Evolutionary conservation across 2,888 invertebrate genomes (phyloP), one percentile per base, ranked within the genome.

Genomic region (Carabus problematicus): DNA sequence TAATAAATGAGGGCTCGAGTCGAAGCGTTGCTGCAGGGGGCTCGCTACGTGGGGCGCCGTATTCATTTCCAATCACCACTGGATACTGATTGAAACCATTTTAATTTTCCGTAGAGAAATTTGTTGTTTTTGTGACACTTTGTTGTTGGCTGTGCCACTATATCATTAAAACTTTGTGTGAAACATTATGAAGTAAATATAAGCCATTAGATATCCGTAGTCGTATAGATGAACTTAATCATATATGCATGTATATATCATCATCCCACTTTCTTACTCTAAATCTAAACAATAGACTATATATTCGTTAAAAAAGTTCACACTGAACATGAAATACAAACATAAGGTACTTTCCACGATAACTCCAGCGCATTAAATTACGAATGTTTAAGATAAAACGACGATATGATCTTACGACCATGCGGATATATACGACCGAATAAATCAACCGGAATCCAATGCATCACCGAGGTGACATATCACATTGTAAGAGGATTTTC

Each of bases 41-140:
- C 78, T 75, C 75, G 74, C 77, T 78, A 78, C 73, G 72, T 78
- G 75, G 79, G 80, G 76, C 79, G 79, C 79, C 79, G 79, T 79
- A 80, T 80, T 81, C 80, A 80, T 81, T 81, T 81, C 80, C 80
- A 81, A 80, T 81, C 81, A 81, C 81, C 80, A 80, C 80, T 80
- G 80, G 81, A 81, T 79, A 80, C 81, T 79, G 78, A 76, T 77
- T 76, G 77, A 75, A 77, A 78, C 78, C 75, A 79, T 80, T 80
- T 79, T 80, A 79, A 80, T 80, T 80, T 79, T 79, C 78, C 78
- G 78, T 78, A 75, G 77, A 78, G 79, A 79, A 78, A 80, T 79
- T 78, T 79, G 80, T 80, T 80, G 80, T 80, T 79, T 55, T 80
- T 78, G 79, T 77, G 79, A 77, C 78, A 71, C 71, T 71, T 67